These are phyloP conservation scores for Latheticus oryzae DNA, from an alignment of 2,888 invertebrate species.

Conservation along the genomic window DNA sequence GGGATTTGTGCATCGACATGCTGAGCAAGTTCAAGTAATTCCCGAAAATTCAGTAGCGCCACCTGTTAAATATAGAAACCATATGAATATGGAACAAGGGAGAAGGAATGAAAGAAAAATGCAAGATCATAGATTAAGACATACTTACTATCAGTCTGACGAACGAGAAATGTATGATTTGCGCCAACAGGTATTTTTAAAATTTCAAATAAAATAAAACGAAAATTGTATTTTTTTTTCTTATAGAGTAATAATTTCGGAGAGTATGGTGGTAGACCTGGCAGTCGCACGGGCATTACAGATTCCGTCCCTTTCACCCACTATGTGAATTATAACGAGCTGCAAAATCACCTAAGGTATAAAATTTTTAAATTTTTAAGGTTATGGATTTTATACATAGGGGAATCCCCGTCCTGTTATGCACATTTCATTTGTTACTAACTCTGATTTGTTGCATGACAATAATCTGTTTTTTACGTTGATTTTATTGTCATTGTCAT, in stretches of 20 bases:
- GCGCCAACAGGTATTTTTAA: background rate
- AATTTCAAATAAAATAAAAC: background rate
- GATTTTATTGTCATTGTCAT: conserved; percentile 40
- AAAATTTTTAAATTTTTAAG: conserved; percentile 3
- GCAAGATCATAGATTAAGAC: conserved; percentile 71
- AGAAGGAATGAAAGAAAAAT: conserved; percentile 56
- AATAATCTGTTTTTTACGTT: conserved; percentile 25
- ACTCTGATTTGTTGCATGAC: conserved; percentile 57
- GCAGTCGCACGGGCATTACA: conserved; percentile 69
- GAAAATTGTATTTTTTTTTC: conserved; percentile 17
- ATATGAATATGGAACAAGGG: conserved; percentile 54
- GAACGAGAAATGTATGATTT: no score
- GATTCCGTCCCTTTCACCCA: conserved; percentile 73
- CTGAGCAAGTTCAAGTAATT: conserved; percentile 64
- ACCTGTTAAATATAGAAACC: conserved; percentile 58
- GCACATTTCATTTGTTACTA: conserved; percentile 61
- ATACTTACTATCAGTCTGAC: conserved; percentile 71
- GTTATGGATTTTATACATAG: conserved; percentile 32
- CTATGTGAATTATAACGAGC: conserved; percentile 88
- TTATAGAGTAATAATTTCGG: conserved; percentile 55
- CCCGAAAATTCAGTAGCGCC: conserved; percentile 62
- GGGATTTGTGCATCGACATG: conserved; percentile 62
- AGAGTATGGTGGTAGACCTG: conserved; percentile 67
- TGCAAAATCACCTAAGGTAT: conserved; percentile 87
- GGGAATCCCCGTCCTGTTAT: conserved; percentile 47